A percentile compares a stretch with the other conserved stretches of the same genome.
These are phyloP conservation scores for Numenius phaeopus DNA, from an alignment of 2,797 vertebrate species.

Conservation along the genomic window DNA sequence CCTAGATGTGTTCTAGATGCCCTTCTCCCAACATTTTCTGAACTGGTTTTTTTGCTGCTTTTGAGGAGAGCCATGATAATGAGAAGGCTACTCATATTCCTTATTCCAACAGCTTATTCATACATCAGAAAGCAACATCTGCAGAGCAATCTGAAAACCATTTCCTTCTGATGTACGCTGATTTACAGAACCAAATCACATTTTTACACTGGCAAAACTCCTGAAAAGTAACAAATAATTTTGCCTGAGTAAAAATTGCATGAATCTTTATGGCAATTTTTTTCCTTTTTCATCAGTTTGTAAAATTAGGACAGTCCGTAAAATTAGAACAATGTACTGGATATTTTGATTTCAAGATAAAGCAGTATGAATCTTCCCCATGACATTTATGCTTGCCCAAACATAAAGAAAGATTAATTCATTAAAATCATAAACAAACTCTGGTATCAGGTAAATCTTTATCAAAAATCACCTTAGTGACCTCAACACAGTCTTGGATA, in stretches of 20 bases:
- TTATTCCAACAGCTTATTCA: neutral
- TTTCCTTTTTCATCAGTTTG: neutral
- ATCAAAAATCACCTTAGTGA: slow-evolving; percentile 86
- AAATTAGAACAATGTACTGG: neutral
- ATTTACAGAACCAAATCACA: neutral
- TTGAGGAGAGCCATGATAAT: neutral
- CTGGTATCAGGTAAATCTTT: neutral
- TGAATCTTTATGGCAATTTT: neutral
- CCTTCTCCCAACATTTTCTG: neutral
- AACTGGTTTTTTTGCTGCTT: neutral
- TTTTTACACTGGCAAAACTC: neutral
- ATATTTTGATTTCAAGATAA: neutral
- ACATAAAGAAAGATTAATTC: neutral
- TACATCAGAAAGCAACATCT: neutral
- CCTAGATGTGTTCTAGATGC: neutral
- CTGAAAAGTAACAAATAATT: neutral
- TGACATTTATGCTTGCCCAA: neutral
- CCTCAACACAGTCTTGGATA: slow-evolving; percentile 86
- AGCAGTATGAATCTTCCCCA: neutral
- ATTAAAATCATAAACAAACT: neutral
- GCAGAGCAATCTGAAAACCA: neutral
- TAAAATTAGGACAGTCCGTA: neutral
- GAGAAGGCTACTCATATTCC: neutral
- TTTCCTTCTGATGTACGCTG: neutral
- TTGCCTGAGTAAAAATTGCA: neutral